Evolutionary conservation across 2,888 invertebrate species (phyloP).

Genomic region (Epinotia brunnichana): DNA sequence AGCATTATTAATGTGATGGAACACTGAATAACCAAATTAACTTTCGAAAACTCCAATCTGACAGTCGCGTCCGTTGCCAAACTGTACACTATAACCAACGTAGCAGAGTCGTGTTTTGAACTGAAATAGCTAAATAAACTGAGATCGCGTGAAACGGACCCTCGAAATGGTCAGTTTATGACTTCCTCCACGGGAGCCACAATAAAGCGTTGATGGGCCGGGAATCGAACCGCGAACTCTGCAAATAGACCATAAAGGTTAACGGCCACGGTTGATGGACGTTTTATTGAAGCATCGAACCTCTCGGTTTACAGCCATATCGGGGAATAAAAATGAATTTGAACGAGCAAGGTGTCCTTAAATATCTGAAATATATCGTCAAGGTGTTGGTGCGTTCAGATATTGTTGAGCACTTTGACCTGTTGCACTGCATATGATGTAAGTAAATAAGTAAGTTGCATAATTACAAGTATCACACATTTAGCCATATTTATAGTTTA

Average conservation of each 20-base stretch:
- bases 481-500: too few species aligned
- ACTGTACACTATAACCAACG: slow-evolving; percentile 40
- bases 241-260: slow-evolving; percentile 33
- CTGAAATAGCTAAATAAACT: background rate
- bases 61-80: background rate
- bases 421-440: too few species aligned
- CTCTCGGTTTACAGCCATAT: slow-evolving; percentile 3
- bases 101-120: background rate
- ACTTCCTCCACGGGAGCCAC: slow-evolving; percentile 5
- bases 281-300: slow-evolving; percentile 16
- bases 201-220: slow-evolving; percentile 9
- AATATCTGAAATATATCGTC: too few species aligned
- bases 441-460: too few species aligned
- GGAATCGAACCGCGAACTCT: slow-evolving; percentile 25
- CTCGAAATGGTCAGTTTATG: slow-evolving; percentile 20
- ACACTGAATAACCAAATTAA: background rate
- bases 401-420: too few species aligned
- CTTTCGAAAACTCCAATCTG: background rate
- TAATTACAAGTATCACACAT: too few species aligned
- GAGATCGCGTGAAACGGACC: background rate
- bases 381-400: too few species aligned
- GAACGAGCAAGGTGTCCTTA: too few species aligned
- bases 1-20: slow-evolving; percentile 4
- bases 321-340: background rate
- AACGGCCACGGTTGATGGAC: slow-evolving; percentile 10